Base-by-base conservation (phyloP, 1,140 invertebrate genomes). In the Solen grandis region DNA sequence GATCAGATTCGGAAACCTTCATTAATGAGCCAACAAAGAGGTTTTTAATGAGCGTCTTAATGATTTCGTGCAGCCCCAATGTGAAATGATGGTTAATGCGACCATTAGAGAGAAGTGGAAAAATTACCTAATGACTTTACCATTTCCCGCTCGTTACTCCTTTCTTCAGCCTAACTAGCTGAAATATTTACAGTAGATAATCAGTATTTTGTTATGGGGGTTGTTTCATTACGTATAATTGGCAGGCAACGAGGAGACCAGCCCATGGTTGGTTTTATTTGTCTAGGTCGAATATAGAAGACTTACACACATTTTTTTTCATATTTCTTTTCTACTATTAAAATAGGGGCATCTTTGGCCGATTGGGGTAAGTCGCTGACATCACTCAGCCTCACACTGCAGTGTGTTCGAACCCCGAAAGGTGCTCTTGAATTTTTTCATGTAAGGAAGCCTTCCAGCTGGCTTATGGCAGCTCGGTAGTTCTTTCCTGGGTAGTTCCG, bases 1-100 rank as follows among this genome's bases (percentile, higher is more conserved):
- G 72, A 75, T 75, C 72, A 63, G 57, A 59, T 75, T 75, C 57
- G 72, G 72, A 75, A 75, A 38, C 41, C 35, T 52, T 63, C 72
- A 75, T 75, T 75, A 75, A 59, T 59, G 72, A 75, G 57, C 72
- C 36, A 62, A 75, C 72, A 75, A 75, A 75, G 72, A 63, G 59
- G 31, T 63, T 75, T 63, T 41, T 75, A 75, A 75, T 38, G 72
- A 75, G 59, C 36, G 72, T 29, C 72, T 38, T 75, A 75, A 75
- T 75, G 72, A 75, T 75, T 75, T 29, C 72, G 72, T 75, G 72
- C 72, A 75, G 55, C 25, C n/a, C 25, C 16, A 35, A 46, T 19
- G 55, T 59, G 69, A 73, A 60, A 59, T 55, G 36, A 13, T 46
- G 72, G 57, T 75, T 75, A 75, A 75, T 75, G 50, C 36, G 25